phyloP scores from a whole-genome alignment of 2,888 invertebrate species.

The Phaedon cochleariae region DNA sequence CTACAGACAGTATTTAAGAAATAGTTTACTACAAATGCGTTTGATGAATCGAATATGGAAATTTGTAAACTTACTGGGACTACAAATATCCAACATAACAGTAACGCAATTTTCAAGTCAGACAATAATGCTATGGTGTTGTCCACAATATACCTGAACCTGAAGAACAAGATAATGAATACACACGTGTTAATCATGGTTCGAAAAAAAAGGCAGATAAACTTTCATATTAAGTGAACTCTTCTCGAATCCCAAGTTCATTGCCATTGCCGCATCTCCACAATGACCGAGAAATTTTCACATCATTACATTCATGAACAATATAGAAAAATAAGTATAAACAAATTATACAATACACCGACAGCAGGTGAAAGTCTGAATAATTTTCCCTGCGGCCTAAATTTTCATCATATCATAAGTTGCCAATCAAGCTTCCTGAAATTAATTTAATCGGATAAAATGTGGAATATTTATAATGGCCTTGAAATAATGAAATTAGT shows the following conservation, averaged over 20 bases:
- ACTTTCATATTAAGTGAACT: background rate
- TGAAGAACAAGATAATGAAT: too few relatives aligned
- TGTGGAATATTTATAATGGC: background rate
- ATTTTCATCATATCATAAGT: background rate
- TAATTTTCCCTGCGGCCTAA: background rate
- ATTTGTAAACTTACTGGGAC: too few relatives aligned
- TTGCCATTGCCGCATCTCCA: background rate
- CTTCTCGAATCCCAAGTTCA: background rate
- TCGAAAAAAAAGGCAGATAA: too few relatives aligned
- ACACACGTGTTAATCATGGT: too few relatives aligned
- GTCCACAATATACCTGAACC: too few relatives aligned
- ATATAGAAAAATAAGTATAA: background rate
- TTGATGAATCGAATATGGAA: too few relatives aligned
- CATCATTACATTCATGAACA: background rate
- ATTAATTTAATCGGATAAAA: background rate
- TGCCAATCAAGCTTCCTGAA: background rate
- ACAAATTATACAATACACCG: background rate
- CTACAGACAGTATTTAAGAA: too few relatives aligned
- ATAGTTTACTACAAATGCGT: too few relatives aligned
- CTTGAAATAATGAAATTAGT: background rate
- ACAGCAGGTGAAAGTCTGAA: background rate
- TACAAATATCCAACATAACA: too few relatives aligned
- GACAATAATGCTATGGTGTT: too few relatives aligned
- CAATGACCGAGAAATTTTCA: background rate
- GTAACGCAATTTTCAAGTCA: too few relatives aligned